phyloP scores from a whole-genome alignment of 2,888 invertebrate species.

The Chrysolina haemoptera region DNA sequence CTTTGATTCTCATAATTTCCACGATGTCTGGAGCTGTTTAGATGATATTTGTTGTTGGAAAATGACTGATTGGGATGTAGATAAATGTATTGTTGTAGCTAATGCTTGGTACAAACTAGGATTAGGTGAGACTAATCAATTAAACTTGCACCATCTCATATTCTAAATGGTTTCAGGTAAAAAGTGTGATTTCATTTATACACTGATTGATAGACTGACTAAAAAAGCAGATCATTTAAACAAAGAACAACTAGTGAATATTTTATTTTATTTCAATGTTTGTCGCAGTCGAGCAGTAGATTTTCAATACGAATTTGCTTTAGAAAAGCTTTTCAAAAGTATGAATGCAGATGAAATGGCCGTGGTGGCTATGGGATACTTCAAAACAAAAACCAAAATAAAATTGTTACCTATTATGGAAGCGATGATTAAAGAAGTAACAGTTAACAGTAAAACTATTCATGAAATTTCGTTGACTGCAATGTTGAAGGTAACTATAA shows the following conservation, averaged over 20 bases:
- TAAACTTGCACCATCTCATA: conserved; percentile 26
- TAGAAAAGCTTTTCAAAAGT: conserved; percentile 72
- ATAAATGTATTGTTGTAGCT: conserved; percentile 74
- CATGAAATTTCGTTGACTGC: conserved; percentile 79
- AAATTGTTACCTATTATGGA: conserved; percentile 71
- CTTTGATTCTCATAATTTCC: conserved; percentile 74
- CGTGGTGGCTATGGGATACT: conserved; percentile 83
- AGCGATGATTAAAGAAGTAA: conserved; percentile 68
- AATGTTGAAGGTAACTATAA: conserved; percentile 73
- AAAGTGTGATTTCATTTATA: conserved; percentile 73
- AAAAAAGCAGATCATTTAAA: conserved; percentile 75
- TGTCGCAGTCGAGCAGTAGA: conserved; percentile 73
- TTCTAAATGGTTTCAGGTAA: conserved; percentile 65
- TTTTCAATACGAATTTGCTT: conserved; percentile 77
- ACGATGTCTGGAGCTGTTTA: conserved; percentile 78
- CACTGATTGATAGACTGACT: conserved; percentile 73
- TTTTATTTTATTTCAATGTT: conserved; percentile 78
- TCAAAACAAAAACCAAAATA: conserved; percentile 81
- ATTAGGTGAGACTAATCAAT: conserved; percentile 56
- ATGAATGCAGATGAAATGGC: conserved; percentile 79
- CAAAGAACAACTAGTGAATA: conserved; percentile 77
- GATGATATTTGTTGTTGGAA: conserved; percentile 76
- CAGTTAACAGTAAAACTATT: conserved; percentile 71
- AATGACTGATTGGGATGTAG: conserved; percentile 71
- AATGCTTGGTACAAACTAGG: conserved; percentile 78